A percentile compares a stretch with the other conserved stretches of the same genome.
Conservation (phyloP, 1,140 invertebrate genomes). For the Macrostomum lignano region DNA sequence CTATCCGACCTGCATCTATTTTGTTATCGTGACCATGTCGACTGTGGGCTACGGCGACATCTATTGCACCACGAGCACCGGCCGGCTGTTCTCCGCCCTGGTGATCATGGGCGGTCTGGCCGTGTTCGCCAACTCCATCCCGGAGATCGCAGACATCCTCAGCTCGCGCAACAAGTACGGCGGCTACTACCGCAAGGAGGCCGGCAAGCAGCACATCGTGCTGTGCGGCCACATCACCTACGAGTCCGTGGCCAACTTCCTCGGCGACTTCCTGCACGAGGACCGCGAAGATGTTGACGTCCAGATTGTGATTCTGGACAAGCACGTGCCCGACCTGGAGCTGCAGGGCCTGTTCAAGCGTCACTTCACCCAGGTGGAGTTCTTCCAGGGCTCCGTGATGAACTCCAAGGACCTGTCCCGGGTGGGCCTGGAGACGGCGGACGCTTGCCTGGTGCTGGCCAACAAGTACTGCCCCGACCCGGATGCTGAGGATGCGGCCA, state of each 20-base stretch:
- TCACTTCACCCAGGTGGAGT: constrained; percentile 9
- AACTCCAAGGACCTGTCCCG: constrained; percentile 91
- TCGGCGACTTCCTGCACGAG: constrained; percentile 8
- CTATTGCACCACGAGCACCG: constrained; percentile 74
- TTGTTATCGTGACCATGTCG: constrained; percentile 93
- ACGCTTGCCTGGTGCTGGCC: constrained; percentile 85
- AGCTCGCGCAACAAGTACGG: constrained; percentile 6
- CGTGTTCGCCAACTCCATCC: constrained; percentile 24
- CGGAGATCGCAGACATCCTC: constrained; percentile 7
- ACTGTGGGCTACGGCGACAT: constrained; percentile 93
- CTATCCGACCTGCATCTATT: constrained; percentile 93
- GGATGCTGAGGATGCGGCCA: constrained; percentile 84
- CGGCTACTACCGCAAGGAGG: constrained; percentile 5
- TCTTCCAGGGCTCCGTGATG: constrained; percentile 99
- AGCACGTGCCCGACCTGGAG: constrained; percentile 3
- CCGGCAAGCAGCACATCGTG: constrained; percentile 7
- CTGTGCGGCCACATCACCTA: constrained; percentile 8
- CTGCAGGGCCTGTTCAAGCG: constrained; percentile 6
- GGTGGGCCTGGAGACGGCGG: constrained; percentile 94
- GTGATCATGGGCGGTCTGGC: constrained; percentile 96
- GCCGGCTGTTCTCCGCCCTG: constrained; percentile 85
- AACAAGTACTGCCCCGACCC: constrained; percentile 97
- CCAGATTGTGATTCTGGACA: constrained; percentile 8
- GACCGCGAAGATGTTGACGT: constrained; percentile 6
- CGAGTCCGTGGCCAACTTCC: constrained; percentile 6